Percentiles rank a stretch among this genome's conserved stretches.
Evolutionary conservation across 1,140 invertebrate genomes (phyloP).

Genomic region (Drosophila kepulauana): DNA sequence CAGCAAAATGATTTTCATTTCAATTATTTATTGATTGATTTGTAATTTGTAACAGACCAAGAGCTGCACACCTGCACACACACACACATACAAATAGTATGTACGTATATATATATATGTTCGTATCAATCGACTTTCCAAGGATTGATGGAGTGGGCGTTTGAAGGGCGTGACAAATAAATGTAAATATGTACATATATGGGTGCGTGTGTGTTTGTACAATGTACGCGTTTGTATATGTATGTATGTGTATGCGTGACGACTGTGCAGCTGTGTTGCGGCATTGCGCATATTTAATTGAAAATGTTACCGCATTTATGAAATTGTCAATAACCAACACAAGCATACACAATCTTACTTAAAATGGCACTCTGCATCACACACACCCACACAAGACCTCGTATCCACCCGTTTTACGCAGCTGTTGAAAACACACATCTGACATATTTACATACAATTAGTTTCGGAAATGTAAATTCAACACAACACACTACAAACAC

Average conservation of each 20-base stretch:
- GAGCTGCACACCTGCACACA: slow-evolving; percentile 77
- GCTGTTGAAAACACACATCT: slow-evolving; percentile 78
- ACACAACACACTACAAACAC: slow-evolving; percentile 29
- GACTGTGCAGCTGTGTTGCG: slow-evolving; percentile 73
- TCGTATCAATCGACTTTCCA: slow-evolving; percentile 72
- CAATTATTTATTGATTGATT: slow-evolving; percentile 84
- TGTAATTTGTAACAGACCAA: slow-evolving; percentile 82
- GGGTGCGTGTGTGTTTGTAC: too few species aligned
- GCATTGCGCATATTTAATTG: slow-evolving; percentile 80
- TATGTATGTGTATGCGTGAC: slow-evolving; percentile 43
- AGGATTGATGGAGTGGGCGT: slow-evolving; percentile 57
- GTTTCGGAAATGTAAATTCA: slow-evolving; percentile 76
- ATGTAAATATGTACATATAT: slow-evolving; percentile 4
- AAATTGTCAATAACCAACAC: slow-evolving; percentile 81
- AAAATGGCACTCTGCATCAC: slow-evolving; percentile 13
- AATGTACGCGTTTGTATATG: too few species aligned
- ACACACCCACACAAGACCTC: slow-evolving; percentile 9
- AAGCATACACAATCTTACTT: slow-evolving; percentile 47
- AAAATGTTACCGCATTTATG: slow-evolving; percentile 83
- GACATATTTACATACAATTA: slow-evolving; percentile 83
- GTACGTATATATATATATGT: neutral
- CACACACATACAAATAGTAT: too few species aligned
- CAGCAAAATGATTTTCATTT: slow-evolving; percentile 83
- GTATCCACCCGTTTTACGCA: slow-evolving; percentile 31
- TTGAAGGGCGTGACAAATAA: slow-evolving; percentile 7